phyloP scores from a whole-genome alignment of 2,797 vertebrate genomes.

The Lacerta viridis region DNA sequence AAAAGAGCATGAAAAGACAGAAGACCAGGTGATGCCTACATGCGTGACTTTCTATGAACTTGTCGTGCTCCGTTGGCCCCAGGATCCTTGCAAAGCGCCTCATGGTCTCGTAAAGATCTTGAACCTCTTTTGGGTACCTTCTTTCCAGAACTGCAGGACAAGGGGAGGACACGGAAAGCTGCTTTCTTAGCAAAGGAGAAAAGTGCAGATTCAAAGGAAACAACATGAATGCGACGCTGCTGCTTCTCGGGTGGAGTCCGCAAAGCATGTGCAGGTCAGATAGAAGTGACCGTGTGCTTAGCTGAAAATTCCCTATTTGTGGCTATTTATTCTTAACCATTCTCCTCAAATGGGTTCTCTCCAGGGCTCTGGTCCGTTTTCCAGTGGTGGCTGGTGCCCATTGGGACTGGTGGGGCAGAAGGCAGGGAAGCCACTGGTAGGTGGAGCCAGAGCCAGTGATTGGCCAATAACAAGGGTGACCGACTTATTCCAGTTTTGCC shows the following conservation, averaged over 20 bases:
- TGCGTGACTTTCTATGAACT: constrained; percentile 97
- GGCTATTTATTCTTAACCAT: background rate
- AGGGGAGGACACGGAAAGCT: background rate
- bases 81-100: constrained; percentile 92
- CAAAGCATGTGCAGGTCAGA: background rate
- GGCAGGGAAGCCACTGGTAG: background rate
- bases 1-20: background rate
- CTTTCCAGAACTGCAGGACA: constrained; percentile 88
- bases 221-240: background rate
- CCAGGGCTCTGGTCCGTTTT: background rate
- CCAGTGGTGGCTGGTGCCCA: background rate
- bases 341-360: background rate
- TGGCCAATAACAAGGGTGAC: no score
- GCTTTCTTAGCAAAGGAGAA: background rate
- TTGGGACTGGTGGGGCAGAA: background rate
- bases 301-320: background rate
- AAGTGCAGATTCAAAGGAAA: background rate
- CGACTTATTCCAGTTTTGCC: no score
- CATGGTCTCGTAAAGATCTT: constrained; percentile 96
- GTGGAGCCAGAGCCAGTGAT: no score
- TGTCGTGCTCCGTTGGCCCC: constrained; percentile 94
- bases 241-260: background rate
- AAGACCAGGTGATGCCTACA: constrained; percentile 81
- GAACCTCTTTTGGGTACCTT: constrained; percentile 95
- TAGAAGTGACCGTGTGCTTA: background rate